Percentiles rank a stretch among this genome's conserved stretches.
Evolutionary conservation across 2,113 vertebrate species (phyloP).

Genomic region (Urocolius indicus): DNA sequence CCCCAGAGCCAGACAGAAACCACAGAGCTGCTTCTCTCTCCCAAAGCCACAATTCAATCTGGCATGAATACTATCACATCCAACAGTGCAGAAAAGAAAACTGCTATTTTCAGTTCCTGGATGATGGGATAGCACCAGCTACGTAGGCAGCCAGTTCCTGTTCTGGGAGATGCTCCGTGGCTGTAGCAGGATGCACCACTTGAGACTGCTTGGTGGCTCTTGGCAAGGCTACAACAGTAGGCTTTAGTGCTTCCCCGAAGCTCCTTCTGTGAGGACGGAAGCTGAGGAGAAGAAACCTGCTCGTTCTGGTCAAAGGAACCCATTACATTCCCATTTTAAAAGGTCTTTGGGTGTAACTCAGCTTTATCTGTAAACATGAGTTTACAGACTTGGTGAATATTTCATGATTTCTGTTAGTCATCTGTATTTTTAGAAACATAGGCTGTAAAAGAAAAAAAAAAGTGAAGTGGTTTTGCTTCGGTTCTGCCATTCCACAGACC

Average conservation of each 20-base stretch:
- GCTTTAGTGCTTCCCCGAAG: not conserved
- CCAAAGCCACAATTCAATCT: not conserved
- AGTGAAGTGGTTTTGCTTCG: slow-evolving; percentile 67
- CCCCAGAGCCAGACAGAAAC: not conserved
- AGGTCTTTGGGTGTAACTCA: slow-evolving; percentile 16
- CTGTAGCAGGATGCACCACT: rapidly evolving
- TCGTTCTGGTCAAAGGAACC: not conserved
- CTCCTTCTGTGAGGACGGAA: not conserved
- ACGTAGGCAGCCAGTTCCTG: not conserved
- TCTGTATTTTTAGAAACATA: slow-evolving; percentile 70
- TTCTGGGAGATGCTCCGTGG: not conserved
- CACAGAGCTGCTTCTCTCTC: not conserved
- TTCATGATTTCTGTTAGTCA: slow-evolving; percentile 68
- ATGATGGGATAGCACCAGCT: not conserved
- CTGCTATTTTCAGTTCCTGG: rapidly evolving
- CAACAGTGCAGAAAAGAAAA: rapidly evolving
- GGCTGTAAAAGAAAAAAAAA: slow-evolving; percentile 60
- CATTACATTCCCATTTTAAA: slow-evolving; percentile 11
- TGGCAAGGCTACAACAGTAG: rapidly evolving
- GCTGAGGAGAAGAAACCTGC: not conserved
- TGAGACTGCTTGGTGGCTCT: not conserved
- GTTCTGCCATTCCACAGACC: not conserved
- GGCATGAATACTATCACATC: not conserved
- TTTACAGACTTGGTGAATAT: slow-evolving; percentile 72
- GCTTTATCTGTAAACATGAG: slow-evolving; percentile 16